Conservation (phyloP, 2,888 invertebrate genomes). For the Morinoia aosen region DNA sequence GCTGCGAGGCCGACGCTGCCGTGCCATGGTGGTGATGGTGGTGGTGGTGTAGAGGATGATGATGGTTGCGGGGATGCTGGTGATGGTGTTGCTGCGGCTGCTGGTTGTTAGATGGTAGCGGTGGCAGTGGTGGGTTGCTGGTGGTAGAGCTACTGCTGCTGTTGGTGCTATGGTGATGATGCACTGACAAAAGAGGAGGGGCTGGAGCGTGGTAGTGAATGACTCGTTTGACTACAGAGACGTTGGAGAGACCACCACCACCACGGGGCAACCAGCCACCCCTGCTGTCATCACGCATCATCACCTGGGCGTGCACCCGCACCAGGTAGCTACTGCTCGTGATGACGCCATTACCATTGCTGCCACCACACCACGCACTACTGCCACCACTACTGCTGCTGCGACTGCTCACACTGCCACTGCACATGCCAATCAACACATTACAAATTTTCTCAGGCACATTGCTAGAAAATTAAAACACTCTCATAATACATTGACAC, state of each 20-base stretch:
- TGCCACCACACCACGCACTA: slow-evolving; percentile 43
- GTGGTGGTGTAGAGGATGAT: slow-evolving; percentile 7
- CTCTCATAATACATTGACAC: not conserved
- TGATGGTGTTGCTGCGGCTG: not conserved
- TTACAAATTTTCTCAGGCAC: not conserved
- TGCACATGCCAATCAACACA: not conserved
- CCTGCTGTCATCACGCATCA: slow-evolving; percentile 97
- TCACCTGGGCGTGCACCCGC: slow-evolving; percentile 98
- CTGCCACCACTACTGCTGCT: slow-evolving; percentile 34
- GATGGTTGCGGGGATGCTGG: not conserved
- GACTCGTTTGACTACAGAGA: slow-evolving; percentile 85
- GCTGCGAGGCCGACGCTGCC: not conserved
- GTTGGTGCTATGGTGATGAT: slow-evolving; percentile 77
- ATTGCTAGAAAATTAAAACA: not conserved
- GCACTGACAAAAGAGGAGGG: not conserved
- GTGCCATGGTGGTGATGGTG: slow-evolving; percentile 35
- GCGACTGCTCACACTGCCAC: slow-evolving; percentile 49
- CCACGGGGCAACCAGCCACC: slow-evolving; percentile 87
- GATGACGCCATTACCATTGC: slow-evolving; percentile 16
- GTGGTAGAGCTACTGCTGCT: not conserved
- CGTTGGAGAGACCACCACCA: slow-evolving; percentile 94
- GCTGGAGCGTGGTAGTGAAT: slow-evolving; percentile 69
- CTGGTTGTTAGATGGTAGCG: not conserved
- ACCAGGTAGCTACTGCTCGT: slow-evolving; percentile 89
- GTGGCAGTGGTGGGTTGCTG: not conserved